Evolutionary conservation across 1,140 invertebrate genomes (phyloP).

Genomic region (Plutomurus gul): DNA sequence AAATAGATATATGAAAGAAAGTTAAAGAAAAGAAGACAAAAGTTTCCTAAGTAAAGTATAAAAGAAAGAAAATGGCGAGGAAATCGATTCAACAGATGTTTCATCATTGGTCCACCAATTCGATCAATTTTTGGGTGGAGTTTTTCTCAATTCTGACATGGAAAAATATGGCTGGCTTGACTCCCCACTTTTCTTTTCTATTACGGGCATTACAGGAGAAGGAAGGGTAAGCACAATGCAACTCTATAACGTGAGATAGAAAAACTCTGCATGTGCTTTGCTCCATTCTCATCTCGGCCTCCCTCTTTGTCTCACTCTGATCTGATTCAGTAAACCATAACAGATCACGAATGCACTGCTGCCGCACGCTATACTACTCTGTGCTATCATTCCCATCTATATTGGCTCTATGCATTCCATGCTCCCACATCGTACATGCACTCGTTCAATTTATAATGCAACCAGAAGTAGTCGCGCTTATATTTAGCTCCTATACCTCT

Average conservation of each 20-base stretch:
- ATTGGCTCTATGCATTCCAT: too few species aligned
- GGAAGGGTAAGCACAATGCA: background rate
- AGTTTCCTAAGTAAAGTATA: constrained; percentile 39
- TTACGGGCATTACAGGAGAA: background rate
- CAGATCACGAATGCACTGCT: too few species aligned
- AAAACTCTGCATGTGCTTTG: background rate
- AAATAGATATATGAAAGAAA: constrained; percentile 25
- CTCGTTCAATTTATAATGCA: too few species aligned
- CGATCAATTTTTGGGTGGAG: constrained; percentile 54
- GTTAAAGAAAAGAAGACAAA: constrained; percentile 44
- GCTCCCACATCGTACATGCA: too few species aligned
- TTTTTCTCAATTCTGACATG: constrained; percentile 49
- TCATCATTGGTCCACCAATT: constrained; percentile 51
- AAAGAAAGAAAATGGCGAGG: constrained; percentile 47
- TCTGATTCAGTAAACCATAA: background rate
- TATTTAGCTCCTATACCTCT: too few species aligned
- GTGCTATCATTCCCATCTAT: too few species aligned
- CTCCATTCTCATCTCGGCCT: constrained; percentile 7
- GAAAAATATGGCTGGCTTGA: constrained; percentile 44
- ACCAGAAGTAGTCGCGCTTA: too few species aligned
- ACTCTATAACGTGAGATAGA: background rate
- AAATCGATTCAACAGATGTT: constrained; percentile 53
- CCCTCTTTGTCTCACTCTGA: background rate
- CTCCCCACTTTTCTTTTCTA: constrained; percentile 6
- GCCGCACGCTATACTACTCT: too few species aligned